Evolutionary conservation across 2,888 invertebrate genomes (phyloP).

Genomic region (Congeria kusceri): DNA sequence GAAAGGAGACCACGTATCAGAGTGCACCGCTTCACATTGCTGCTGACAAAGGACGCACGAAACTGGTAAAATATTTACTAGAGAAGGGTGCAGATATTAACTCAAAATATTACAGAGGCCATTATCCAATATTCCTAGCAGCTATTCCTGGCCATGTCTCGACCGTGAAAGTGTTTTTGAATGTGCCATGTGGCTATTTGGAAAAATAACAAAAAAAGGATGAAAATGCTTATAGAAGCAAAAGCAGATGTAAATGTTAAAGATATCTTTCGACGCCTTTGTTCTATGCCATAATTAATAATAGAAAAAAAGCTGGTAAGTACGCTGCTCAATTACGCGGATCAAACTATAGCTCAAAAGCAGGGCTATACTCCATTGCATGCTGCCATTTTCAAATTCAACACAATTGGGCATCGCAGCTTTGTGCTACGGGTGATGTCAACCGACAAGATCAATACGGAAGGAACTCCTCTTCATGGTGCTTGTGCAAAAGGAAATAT

Average conservation of each 20-base stretch:
- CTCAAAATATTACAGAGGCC: slow-evolving; percentile 44
- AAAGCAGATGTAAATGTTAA: slow-evolving; percentile 28
- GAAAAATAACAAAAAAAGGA: slow-evolving; percentile 30
- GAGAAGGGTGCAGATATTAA: slow-evolving; percentile 17
- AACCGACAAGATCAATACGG: too few relatives aligned
- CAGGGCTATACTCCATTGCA: slow-evolving; percentile 44
- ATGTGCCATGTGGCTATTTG: slow-evolving; percentile 46
- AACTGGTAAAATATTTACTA: slow-evolving; percentile 21
- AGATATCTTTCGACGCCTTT: slow-evolving; percentile 45
- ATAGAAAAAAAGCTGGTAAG: neutral
- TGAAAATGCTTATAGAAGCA: slow-evolving; percentile 22
- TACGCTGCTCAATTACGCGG: slow-evolving; percentile 10
- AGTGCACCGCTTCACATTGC: slow-evolving; percentile 50
- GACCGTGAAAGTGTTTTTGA: slow-evolving; percentile 11
- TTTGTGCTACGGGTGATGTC: too few relatives aligned
- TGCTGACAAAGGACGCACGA: slow-evolving; percentile 21
- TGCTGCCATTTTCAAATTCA: slow-evolving; percentile 27
- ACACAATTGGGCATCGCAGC: neutral
- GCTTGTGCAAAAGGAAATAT: too few relatives aligned
- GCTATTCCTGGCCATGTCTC: slow-evolving; percentile 33
- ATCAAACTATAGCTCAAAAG: slow-evolving; percentile 27
- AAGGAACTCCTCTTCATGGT: too few relatives aligned
- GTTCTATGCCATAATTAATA: slow-evolving; percentile 28
- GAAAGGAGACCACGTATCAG: slow-evolving; percentile 33
- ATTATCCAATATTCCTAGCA: slow-evolving; percentile 47